These are phyloP conservation scores for Strix aluco DNA, from an alignment of 2,113 vertebrate genomes.

Conservation along the genomic window DNA sequence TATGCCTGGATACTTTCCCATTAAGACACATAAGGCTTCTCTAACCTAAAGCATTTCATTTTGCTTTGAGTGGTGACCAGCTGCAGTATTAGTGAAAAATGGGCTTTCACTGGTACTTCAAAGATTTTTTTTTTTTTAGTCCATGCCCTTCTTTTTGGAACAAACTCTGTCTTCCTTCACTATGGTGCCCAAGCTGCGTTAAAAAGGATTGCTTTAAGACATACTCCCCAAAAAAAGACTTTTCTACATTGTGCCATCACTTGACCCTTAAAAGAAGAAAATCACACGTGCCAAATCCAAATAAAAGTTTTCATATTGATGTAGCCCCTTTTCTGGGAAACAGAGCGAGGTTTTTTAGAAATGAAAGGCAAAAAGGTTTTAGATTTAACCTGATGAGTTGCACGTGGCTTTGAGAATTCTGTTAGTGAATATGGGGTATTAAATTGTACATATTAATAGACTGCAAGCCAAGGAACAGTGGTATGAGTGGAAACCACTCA, in stretches of 20 bases:
- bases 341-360: neutral
- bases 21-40: neutral
- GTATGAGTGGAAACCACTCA: neutral
- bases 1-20: neutral
- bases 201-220: neutral
- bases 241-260: neutral
- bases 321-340: neutral
- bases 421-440: neutral
- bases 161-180: neutral
- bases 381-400: neutral
- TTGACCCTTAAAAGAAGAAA: neutral
- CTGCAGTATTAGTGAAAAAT: neutral
- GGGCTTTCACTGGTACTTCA: neutral
- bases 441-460: neutral
- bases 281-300: neutral
- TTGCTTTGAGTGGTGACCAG: no score
- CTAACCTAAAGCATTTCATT: neutral
- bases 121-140: neutral
- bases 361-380: neutral
- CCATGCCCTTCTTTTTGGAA: neutral
- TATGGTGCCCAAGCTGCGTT: neutral
- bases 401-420: neutral
- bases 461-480: neutral
- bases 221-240: neutral
- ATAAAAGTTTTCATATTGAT: neutral